Conservation (phyloP, 2,797 vertebrate species). For the Galago senegalensis region DNA sequence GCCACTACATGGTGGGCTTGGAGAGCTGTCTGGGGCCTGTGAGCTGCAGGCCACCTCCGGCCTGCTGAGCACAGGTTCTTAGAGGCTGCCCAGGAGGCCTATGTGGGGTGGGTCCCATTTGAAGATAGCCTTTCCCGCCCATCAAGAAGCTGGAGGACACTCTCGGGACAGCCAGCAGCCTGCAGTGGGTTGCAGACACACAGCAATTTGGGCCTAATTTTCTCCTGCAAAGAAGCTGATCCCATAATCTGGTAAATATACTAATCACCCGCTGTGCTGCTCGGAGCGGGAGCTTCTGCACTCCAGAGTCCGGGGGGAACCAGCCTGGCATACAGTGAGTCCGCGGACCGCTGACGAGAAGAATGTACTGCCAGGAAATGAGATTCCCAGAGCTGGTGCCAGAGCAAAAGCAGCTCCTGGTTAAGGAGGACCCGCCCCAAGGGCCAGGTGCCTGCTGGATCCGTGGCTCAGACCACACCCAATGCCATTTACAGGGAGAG, state of each 20-base stretch:
- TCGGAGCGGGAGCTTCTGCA: background rate
- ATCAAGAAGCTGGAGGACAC: background rate
- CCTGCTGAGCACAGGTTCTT: background rate
- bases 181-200: background rate
- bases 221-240: constrained; percentile 42
- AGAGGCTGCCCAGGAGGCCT: rapidly evolving
- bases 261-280: background rate
- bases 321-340: background rate
- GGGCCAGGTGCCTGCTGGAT: rapidly evolving
- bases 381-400: background rate
- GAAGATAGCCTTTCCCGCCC: rapidly evolving
- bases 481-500: rapidly evolving
- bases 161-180: background rate
- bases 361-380: background rate
- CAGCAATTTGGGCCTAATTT: background rate
- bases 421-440: background rate
- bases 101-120: rapidly evolving
- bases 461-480: rapidly evolving
- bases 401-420: background rate
- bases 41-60: rapidly evolving
- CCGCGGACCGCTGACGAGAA: rapidly evolving
- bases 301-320: rapidly evolving
- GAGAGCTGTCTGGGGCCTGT: rapidly evolving
- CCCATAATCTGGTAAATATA: constrained; percentile 28
- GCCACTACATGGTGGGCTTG: too few species aligned